These are phyloP conservation scores for Phoenicopterus ruber DNA, from an alignment of 2,113 vertebrate genomes.

Conservation along the genomic window DNA sequence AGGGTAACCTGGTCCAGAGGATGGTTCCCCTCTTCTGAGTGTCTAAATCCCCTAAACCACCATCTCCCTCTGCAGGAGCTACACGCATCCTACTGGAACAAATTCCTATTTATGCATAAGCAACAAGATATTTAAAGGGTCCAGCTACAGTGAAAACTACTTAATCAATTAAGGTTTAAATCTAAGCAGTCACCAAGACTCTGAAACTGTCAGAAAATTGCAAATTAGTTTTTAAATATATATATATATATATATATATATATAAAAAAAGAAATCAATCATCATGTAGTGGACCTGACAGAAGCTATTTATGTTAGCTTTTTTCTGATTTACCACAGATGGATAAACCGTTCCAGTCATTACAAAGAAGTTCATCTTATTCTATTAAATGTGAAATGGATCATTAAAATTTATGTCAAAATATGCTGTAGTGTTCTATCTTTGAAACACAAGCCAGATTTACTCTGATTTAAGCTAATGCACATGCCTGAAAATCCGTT, in stretches of 20 bases:
- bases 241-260: no score
- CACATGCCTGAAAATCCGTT: not conserved
- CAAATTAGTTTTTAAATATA: not conserved
- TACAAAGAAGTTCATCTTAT: not conserved
- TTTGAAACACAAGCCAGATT: not conserved
- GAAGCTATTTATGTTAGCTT: not conserved
- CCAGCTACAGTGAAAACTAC: not conserved
- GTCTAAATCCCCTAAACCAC: not conserved
- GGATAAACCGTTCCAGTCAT: not conserved
- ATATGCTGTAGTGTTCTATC: not conserved
- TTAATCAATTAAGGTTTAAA: not conserved
- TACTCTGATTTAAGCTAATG: not conserved
- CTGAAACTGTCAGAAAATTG: not conserved
- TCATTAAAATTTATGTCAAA: conserved; percentile 18
- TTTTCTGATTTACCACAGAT: not conserved
- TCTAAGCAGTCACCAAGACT: not conserved
- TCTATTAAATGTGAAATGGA: not conserved
- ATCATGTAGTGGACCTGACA: not conserved
- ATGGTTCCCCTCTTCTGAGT: not conserved
- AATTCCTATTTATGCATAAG: not conserved
- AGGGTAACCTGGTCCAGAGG: not conserved
- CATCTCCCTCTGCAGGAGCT: not conserved
- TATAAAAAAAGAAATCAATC: not conserved
- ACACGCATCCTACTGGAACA: not conserved
- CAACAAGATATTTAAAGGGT: not conserved